Base-by-base conservation (phyloP, 2,113 vertebrate genomes). In the Tragelaphus strepsiceros region DNA sequence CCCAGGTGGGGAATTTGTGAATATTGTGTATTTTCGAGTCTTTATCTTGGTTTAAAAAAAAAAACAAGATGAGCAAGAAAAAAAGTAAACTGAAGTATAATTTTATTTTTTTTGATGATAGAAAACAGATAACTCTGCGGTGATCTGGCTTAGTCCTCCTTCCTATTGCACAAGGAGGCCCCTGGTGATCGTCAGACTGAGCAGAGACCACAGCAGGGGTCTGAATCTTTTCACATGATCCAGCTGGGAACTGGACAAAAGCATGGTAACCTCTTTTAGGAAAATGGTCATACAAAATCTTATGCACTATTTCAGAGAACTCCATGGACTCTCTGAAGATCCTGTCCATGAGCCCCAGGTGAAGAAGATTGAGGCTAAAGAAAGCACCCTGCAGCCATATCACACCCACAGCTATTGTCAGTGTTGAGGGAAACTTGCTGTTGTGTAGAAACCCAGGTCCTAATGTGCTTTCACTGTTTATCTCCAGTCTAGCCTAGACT, bases 21-120 rank as follows among this genome's bases (percentile, higher is more conserved):
- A 78, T 58, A 77, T 0, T 77, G 30, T 77, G 10, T 43, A 78
- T 88, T 83, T 80, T 39, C 46, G 51, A 96, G 84, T 11, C 51
- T 91, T 88, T 80, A n/a, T 26, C 54, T 95, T 35, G 28, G 43
- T 53, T 94, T 30, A 3, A 26, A 43, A 49, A 71, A 11, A 67
- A 28, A 28, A 67, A 26, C 26, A 10, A 86, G 16, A 80, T 30
- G 78, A 97, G 51, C 96, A 87, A 81, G 78, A 16, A 49, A 86
- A 35, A 84, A 49, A 46, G 35, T n/a, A 58, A 58, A 39, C 0
- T 32, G 49, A 95, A 83, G 58, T n/a, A 1, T 61, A 39, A 22
- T 74, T 74, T 39, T 74, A 13, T 24, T 74, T 80, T 77, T 94
- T 93, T 84, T 77, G 43, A 92, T 30, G n/a, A 54, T 80, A 94